phyloP scores from a whole-genome alignment of 2,113 vertebrate genomes.

The Paradoxurus hermaphroditus region DNA sequence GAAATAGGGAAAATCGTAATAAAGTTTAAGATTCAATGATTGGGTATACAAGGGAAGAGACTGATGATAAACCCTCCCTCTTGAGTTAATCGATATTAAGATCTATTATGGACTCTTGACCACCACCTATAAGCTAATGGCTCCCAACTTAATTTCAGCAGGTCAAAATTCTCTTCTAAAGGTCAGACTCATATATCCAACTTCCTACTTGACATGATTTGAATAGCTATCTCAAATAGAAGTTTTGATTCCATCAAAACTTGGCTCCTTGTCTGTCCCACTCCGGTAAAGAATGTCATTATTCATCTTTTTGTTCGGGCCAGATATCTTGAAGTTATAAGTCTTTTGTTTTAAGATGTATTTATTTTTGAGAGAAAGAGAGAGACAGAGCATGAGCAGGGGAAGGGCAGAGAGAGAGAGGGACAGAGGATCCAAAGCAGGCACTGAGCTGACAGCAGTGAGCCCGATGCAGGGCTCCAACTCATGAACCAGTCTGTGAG shows the following conservation, averaged over 20 bases:
- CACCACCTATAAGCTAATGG: not conserved
- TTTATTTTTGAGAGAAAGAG: too few species aligned
- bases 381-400: too few species aligned
- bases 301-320: not conserved
- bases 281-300: not conserved
- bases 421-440: too few species aligned
- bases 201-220: not conserved
- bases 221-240: not conserved
- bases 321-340: not conserved
- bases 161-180: not conserved
- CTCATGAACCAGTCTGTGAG: too few species aligned
- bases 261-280: not conserved
- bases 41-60: not conserved
- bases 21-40: not conserved
- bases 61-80: not conserved
- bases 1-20: not conserved
- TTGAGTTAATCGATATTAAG: not conserved
- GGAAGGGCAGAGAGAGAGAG: too few species aligned
- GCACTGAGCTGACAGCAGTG: too few species aligned
- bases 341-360: too few species aligned
- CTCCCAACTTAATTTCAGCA: not conserved
- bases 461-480: too few species aligned
- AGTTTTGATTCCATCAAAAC: not conserved
- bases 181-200: not conserved
- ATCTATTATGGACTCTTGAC: not conserved